These are phyloP conservation scores for Recurvirostra avosetta DNA, from an alignment of 2,113 vertebrate genomes.

Conservation along the genomic window DNA sequence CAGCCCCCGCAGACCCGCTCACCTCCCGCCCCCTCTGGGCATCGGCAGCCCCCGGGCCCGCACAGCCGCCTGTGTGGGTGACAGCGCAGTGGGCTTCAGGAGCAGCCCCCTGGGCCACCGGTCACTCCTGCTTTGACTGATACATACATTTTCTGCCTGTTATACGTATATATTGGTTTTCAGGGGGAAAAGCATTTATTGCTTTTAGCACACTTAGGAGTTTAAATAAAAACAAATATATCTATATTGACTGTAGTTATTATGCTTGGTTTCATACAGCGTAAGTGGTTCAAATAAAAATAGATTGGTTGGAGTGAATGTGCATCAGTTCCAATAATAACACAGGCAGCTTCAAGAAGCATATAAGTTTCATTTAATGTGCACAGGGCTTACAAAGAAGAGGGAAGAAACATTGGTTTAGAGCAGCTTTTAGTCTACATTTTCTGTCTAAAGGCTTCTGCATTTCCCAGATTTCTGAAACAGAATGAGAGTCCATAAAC, in stretches of 20 bases:
- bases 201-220: constrained; percentile 69
- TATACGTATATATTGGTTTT: constrained; percentile 55
- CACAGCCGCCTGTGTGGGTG: neutral
- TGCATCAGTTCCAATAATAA: constrained; percentile 73
- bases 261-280: constrained; percentile 70
- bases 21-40: neutral
- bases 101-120: neutral
- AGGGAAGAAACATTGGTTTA: constrained; percentile 14
- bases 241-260: constrained; percentile 71
- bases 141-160: constrained; percentile 35
- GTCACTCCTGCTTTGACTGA: constrained; percentile 16
- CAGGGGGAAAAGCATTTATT: constrained; percentile 56
- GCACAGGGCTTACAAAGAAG: constrained; percentile 44
- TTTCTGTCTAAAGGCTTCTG: constrained; percentile 60
- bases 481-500: constrained; percentile 18
- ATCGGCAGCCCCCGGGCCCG: neutral
- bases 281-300: constrained; percentile 77
- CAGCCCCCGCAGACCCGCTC: rapidly evolving
- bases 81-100: neutral
- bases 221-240: constrained; percentile 78
- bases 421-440: constrained; percentile 54
- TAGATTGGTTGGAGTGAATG: constrained; percentile 69
- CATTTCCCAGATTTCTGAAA: constrained; percentile 62
- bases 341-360: constrained; percentile 39
- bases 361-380: constrained; percentile 58